Percentiles rank a stretch among this genome's conserved stretches.
These are phyloP conservation scores for Calyptommatus sinebrachiatus DNA, from an alignment of 2,113 vertebrate genomes.

Conservation along the genomic window DNA sequence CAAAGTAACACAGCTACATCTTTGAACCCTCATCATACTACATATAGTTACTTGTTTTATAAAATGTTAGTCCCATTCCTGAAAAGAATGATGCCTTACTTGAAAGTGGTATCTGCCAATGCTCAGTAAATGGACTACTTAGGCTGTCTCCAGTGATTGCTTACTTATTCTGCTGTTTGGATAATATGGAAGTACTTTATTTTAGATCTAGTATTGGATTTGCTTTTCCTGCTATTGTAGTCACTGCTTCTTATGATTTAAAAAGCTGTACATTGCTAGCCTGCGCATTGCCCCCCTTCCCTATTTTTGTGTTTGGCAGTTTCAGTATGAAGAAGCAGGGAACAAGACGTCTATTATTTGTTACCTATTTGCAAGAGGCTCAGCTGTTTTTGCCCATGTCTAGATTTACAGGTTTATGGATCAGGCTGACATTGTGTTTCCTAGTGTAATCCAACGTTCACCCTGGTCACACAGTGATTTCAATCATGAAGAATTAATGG, in stretches of 20 bases:
- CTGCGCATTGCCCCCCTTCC: not conserved
- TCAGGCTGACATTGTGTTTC: not conserved
- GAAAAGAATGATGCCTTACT: too few species aligned
- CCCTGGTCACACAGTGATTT: slow-evolving; percentile 42
- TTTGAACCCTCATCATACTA: too few species aligned
- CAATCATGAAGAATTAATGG: slow-evolving; percentile 49
- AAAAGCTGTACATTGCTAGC: not conserved
- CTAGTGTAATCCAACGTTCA: slow-evolving; percentile 42
- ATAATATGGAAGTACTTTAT: too few species aligned
- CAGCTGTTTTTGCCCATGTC: not conserved
- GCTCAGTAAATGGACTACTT: too few species aligned
- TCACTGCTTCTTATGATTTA: not conserved
- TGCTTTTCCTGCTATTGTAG: too few species aligned
- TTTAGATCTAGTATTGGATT: too few species aligned
- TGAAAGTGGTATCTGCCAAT: too few species aligned
- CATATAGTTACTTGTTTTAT: too few species aligned
- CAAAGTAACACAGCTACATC: too few species aligned
- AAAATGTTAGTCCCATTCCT: too few species aligned
- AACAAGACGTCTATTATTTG: not conserved
- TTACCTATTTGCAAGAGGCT: not conserved
- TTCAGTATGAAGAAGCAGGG: not conserved
- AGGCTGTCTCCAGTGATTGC: too few species aligned
- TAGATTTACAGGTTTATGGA: not conserved
- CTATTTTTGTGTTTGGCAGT: not conserved
- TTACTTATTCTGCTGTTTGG: too few species aligned